These are phyloP conservation scores for Entelurus aequoreus DNA, from an alignment of 2,113 vertebrate genomes.

Conservation along the genomic window DNA sequence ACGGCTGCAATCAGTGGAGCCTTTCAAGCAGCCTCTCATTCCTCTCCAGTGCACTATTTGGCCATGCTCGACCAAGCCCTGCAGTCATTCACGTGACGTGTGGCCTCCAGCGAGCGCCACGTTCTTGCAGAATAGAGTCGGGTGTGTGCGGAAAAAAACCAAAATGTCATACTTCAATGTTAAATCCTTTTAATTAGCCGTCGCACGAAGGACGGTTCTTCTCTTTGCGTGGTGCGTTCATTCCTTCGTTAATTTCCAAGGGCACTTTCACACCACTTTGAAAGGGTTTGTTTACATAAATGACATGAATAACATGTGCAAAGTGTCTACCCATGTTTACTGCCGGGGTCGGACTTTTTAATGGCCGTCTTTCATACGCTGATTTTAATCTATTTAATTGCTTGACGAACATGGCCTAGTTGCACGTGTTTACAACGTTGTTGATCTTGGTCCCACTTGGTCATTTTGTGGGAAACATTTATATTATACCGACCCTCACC, in stretches of 20 bases:
- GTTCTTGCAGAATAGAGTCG: neutral
- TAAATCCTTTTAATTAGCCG: neutral
- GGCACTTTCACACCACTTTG: neutral
- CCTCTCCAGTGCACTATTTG: slow-evolving; percentile 8
- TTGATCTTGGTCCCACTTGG: too few relatives aligned
- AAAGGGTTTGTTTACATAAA: neutral
- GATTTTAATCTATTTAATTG: too few relatives aligned
- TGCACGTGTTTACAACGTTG: too few relatives aligned
- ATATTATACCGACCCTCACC: too few relatives aligned
- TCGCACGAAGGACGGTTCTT: neutral
- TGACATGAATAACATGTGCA: neutral
- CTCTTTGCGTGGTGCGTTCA: neutral
- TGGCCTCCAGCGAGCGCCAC: neutral
- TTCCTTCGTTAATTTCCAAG: slow-evolving; percentile 2
- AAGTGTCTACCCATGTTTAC: neutral
- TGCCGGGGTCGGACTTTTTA: neutral
- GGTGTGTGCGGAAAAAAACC: neutral
- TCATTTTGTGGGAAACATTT: too few relatives aligned
- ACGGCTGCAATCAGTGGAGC: slow-evolving; percentile 36
- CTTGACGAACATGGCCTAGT: too few relatives aligned
- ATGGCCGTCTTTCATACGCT: too few relatives aligned
- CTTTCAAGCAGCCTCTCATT: slow-evolving; percentile 33
- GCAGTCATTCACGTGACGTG: neutral
- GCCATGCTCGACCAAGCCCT: neutral
- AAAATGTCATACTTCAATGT: too few relatives aligned